These are phyloP conservation scores for Lipophrys pholis DNA, from an alignment of 2,113 vertebrate genomes.

Conservation along the genomic window DNA sequence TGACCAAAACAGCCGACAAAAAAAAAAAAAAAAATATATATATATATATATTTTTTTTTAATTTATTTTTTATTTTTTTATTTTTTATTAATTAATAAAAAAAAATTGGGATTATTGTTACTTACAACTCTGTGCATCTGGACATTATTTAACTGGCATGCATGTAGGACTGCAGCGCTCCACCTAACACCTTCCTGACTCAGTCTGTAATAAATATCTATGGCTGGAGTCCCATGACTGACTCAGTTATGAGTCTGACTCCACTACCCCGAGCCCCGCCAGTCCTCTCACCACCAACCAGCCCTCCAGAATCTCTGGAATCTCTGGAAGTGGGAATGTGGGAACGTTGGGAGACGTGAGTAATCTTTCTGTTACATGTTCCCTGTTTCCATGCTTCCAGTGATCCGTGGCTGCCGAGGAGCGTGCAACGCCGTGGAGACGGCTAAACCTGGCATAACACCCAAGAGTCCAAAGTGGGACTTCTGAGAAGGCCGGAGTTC, in stretches of 20 bases:
- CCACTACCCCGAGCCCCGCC: constrained; percentile 50
- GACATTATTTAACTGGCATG: not conserved
- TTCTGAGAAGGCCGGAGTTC: constrained; percentile 40
- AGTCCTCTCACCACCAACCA: constrained; percentile 62
- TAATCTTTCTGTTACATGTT: constrained; percentile 62
- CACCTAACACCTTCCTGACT: constrained; percentile 84
- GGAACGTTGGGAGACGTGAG: constrained; percentile 54
- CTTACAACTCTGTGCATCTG: not conserved
- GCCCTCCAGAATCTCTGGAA: constrained; percentile 84
- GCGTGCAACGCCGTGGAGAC: constrained; percentile 41
- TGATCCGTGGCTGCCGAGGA: constrained; percentile 55
- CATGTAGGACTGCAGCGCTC: constrained; percentile 64
- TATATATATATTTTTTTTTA: too few relatives aligned
- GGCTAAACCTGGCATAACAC: constrained; percentile 61
- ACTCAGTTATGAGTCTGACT: constrained; percentile 55
- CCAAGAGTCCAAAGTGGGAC: constrained; percentile 56
- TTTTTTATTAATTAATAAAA: too few relatives aligned
- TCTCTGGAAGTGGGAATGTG: constrained; percentile 70
- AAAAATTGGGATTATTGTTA: too few relatives aligned
- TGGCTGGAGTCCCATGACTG: constrained; percentile 85
- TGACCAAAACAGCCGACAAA: too few relatives aligned
- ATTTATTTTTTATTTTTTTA: too few relatives aligned
- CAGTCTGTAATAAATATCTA: constrained; percentile 87
- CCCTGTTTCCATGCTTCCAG: constrained; percentile 60
- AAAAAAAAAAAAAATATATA: too few relatives aligned